Base-by-base conservation (phyloP, 2,888 invertebrate species). In the Cerastoderma edule region DNA sequence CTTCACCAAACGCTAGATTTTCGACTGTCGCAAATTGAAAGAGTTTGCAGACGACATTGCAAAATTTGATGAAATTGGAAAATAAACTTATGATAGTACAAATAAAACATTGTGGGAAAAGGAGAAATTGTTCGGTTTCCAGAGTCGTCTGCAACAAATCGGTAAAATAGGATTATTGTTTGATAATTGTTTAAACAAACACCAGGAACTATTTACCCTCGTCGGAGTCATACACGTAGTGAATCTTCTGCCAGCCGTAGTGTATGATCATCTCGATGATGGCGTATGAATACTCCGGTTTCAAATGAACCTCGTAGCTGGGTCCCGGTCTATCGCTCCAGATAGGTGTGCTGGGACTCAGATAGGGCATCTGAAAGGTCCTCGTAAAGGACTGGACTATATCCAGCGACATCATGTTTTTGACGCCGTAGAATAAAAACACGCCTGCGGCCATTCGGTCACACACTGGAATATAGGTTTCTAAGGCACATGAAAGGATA, bases 231-330 rank as follows among this genome's bases (percentile, higher is more conserved):
- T 89, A 89, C 2, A 89, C 72, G 71, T 87, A 89, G 74, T 85
- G 80, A 33, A 89, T 75, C 35, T 79, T 79, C 13, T 74, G 70
- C 89, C 89, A 89, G n/a, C 75, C 60, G 30, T 83, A 88, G 27
- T 80, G 56, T 19, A 77, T 64, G n/a, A 89, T 85, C 78, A 89
- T 81, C 73, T 86, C 87, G 5, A 85, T 96, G 95, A 73, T 97
- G 92, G 89, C 98, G 94, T 53, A 95, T 94, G 67, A 96, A 96
- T 19, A 94, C 93, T 72, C 95, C 94, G 54, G 97, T 96, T 73
- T 87, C 75, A n/a, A 98, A 97, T 93, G 98, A 96, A 92, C 96
- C 95, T 48, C 98, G 94, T 10, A 98, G 97, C 88, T 95, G 27
- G 67, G 39, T 10, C 63, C 72, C 95, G 78, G 66, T 10, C 78